Base-by-base conservation (phyloP, 2,888 invertebrate genomes). In the Zaprionus obscuricornis region DNA sequence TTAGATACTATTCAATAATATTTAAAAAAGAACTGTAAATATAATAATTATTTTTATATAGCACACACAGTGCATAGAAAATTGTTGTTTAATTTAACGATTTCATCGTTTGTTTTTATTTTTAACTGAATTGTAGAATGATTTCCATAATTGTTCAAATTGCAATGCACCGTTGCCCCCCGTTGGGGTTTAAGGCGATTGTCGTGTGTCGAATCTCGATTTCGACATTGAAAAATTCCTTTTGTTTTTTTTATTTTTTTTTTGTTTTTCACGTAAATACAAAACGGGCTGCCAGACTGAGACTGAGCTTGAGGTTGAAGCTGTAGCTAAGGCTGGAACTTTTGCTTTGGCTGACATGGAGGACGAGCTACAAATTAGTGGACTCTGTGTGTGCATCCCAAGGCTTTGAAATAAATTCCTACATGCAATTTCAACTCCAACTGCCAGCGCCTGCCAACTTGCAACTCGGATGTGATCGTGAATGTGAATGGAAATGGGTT, bases 71-170 rank as follows among this genome's bases (percentile, higher is more conserved):
- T n/a, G n/a, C n/a, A n/a, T n/a, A n/a, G n/a, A n/a, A n/a, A n/a
- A n/a, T n/a, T 33, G 16, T 8, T 13, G 18, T 26, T 31, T 16
- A 1, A 5, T 7, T 13, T 3, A 4, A 39, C 34, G 16, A 31
- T 14, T 11, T 2, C 6, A 6, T 13, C 14, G 20, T 42, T 13
- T 17, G 45, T 5, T 8, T 16, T 7, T 33, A 24, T 6, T 27
- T 20, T 27, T 26, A 27, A 20, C 22, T 57, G 66, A 11, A 40
- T 17, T 29, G 29, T 31, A 5, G 10, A 37, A 26, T 39, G 58
- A 82, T 85, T 78, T 82, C 75, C 79, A 78, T 79, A 79, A 85
- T 78, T 79, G 72, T 62, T 67, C 37, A 82, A 82, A 83, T 82
- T 74, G 65, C 56, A 42, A 10, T 29, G 46, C 33, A 31, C 20